Evolutionary conservation across 2,888 invertebrate species (phyloP), one percentile per base, ranked within the genome.

Genomic region (Papilio protenor): DNA sequence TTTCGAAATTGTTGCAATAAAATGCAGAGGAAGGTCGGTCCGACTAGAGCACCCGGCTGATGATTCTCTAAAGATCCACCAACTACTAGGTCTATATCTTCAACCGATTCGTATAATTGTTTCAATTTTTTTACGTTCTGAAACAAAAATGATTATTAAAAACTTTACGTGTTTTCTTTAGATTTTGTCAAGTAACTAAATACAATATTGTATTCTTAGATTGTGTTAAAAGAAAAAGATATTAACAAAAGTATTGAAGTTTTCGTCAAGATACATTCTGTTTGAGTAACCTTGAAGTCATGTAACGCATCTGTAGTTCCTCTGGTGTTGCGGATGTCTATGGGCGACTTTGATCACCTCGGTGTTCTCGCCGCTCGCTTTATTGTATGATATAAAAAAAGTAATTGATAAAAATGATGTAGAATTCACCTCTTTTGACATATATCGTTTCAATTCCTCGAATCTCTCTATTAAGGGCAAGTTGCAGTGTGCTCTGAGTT

Each of bases 11-110:
- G 98, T 86, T 96, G 96, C 0, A 96, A 96, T 16, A 98, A 90
- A 80, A 98, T 96, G 85, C 97, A 97, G 16, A 96, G 95, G 91
- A 97, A 97, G 0, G 97, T 97, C 6, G 97, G 97, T 0, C 98
- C 98, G 0, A 96, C 94, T 59, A 97, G 90, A 0, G 97, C 95
- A 0, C 96, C 97, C 1, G 95, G 95, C 0, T 97, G 96, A 72
- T 96, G 96, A 1, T 90, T 89, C 89, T 98, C 98, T 71, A 97
- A 89, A 10, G 97, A 95, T 10, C 96, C 97, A 11, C 97, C 98
- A 4, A 97, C 96, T 23, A 96, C 96, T 45, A 98, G 87, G 84
- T 98, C 98, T 12, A 98, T 96, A 88, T 98, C 98, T 76, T 97
- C 96, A 0, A 96, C 96, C 79, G 93, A 94, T 77, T 95, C 95